Evolutionary conservation across 2,888 invertebrate genomes (phyloP).

Genomic region (Neria commutata): DNA sequence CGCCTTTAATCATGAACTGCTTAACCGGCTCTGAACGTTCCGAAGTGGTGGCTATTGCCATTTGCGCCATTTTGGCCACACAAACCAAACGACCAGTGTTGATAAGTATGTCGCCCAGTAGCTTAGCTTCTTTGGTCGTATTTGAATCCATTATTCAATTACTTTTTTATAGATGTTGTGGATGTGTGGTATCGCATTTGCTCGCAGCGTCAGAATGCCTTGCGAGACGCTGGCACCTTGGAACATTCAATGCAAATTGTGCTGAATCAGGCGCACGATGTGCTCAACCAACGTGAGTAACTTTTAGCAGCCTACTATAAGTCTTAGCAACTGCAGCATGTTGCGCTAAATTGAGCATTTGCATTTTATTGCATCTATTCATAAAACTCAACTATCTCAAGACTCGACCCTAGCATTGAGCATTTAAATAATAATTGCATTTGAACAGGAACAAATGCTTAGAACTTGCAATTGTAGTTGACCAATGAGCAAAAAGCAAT

Average conservation of each 20-base stretch:
- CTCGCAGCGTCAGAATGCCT: conserved; percentile 59
- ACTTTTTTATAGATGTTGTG: conserved; percentile 51
- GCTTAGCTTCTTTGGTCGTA: neutral
- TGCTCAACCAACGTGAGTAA: conserved; percentile 59
- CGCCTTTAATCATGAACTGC: conserved; percentile 59
- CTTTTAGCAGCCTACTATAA: neutral
- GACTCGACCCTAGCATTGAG: too few species aligned
- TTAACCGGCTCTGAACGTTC: conserved; percentile 61
- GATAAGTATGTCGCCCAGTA: conserved; percentile 49
- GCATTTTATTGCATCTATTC: too few species aligned
- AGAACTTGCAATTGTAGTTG: too few species aligned
- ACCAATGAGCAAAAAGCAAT: too few species aligned
- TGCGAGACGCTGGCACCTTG: conserved; percentile 54
- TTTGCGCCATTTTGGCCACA: conserved; percentile 57
- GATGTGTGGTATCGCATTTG: conserved; percentile 62
- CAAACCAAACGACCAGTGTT: conserved; percentile 57
- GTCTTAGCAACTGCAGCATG: too few species aligned
- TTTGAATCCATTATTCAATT: neutral
- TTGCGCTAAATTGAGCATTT: too few species aligned
- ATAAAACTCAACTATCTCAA: too few species aligned
- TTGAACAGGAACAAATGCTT: too few species aligned
- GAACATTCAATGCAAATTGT: conserved; percentile 61
- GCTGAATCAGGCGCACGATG: conserved; percentile 58
- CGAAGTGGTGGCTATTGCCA: conserved; percentile 56
- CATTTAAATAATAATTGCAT: too few species aligned